Percentiles rank a stretch among this genome's conserved stretches.
Evolutionary conservation across 2,797 vertebrate genomes (phyloP).

Genomic region (Propithecus deckenii): DNA sequence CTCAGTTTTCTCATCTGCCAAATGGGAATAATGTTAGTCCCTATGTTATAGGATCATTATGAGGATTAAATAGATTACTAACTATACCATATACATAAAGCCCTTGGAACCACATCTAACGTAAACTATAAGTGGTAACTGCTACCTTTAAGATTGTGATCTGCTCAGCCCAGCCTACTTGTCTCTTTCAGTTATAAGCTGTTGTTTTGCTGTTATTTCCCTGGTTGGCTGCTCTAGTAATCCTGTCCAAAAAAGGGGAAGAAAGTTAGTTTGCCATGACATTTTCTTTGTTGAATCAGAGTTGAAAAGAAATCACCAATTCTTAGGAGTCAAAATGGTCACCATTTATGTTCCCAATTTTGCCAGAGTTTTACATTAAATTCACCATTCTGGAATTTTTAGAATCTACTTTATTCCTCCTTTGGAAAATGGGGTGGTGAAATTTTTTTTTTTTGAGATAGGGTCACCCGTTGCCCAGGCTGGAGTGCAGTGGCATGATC

Average conservation of each 20-base stretch:
- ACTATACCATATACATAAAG: background rate
- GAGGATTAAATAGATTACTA: background rate
- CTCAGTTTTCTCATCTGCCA: background rate
- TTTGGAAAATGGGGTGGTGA: background rate
- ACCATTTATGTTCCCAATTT: background rate
- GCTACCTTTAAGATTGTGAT: background rate
- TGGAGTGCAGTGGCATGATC: too few relatives aligned
- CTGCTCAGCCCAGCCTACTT: background rate
- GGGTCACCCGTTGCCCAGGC: too few relatives aligned
- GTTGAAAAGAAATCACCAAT: background rate
- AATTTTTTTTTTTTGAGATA: too few relatives aligned
- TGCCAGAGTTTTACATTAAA: background rate
- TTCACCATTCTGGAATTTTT: background rate
- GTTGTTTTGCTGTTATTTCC: background rate
- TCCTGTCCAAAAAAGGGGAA: background rate
- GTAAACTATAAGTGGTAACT: background rate
- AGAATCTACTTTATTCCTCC: background rate
- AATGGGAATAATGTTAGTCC: background rate
- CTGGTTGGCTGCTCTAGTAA: background rate
- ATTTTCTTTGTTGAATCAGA: background rate
- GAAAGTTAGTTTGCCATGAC: background rate
- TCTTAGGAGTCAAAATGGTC: background rate
- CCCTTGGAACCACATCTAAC: background rate
- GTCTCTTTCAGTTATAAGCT: background rate
- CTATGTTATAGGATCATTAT: background rate